Conservation (phyloP, 2,888 invertebrate species). For the Linnaemya tessellans region DNA sequence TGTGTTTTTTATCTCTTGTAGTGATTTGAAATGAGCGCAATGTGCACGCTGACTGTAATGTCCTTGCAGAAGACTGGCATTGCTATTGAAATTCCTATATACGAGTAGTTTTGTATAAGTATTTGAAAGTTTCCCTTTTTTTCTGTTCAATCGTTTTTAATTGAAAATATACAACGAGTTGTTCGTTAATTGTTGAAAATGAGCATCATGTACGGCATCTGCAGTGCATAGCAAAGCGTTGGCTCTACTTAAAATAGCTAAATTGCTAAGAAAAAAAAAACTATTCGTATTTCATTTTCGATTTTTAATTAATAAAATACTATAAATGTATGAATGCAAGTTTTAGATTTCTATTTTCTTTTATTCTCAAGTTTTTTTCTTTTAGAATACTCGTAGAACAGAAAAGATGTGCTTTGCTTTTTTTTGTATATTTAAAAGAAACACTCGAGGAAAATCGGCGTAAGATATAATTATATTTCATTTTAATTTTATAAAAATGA, state of each 20-base stretch:
- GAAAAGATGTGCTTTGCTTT: neutral
- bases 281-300: conserved; percentile 60
- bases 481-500: too few species aligned
- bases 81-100: conserved; percentile 66
- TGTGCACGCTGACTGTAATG: conserved; percentile 33
- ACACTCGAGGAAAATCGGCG: neutral
- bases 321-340: conserved; percentile 24
- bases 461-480: too few species aligned
- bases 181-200: conserved; percentile 61
- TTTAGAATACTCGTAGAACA: conserved; percentile 13
- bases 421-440: neutral
- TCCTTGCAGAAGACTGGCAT: conserved; percentile 59
- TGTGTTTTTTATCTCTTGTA: conserved; percentile 8
- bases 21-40: conserved; percentile 43
- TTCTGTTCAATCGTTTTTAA: conserved; percentile 38
- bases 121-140: neutral
- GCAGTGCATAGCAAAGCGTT: conserved; percentile 19
- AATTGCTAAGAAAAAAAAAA: conserved; percentile 32
- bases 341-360: conserved; percentile 11
- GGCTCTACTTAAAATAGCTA: conserved; percentile 13
- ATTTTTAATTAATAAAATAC: conserved; percentile 71
- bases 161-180: conserved; percentile 45
- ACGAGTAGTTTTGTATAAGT: neutral
- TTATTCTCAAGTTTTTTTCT: conserved; percentile 8
- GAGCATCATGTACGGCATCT: conserved; percentile 48